Conservation (phyloP, 2,888 invertebrate genomes). For the Fissipunctia ypsillon region DNA sequence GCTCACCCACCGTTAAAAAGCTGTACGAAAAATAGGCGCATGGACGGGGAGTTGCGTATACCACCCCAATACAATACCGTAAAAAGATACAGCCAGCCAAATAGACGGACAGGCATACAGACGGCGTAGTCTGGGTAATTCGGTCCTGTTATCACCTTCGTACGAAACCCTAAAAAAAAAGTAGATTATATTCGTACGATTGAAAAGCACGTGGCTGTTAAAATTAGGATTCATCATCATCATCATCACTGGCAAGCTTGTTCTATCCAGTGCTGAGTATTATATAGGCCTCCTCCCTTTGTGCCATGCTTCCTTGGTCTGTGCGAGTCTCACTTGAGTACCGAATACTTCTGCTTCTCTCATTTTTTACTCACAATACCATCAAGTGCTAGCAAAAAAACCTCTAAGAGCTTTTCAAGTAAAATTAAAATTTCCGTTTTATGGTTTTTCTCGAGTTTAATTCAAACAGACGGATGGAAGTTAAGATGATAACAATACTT, state of each 20-base stretch:
- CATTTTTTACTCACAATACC: background rate
- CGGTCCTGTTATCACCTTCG: background rate
- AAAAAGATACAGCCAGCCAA: background rate
- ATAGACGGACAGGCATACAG: background rate
- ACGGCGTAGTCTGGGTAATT: background rate
- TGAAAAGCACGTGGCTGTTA: background rate
- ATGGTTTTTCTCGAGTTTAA: conserved; percentile 35
- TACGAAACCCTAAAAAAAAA: background rate
- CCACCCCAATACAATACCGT: background rate
- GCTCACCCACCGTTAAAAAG: too few species aligned
- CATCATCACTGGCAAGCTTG: background rate
- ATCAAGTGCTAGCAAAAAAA: conserved; percentile 18
- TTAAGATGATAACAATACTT: conserved; percentile 36
- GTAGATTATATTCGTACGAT: background rate
- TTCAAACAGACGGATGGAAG: conserved; percentile 23
- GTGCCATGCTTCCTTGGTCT: background rate
- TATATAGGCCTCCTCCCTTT: background rate
- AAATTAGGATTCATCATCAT: background rate
- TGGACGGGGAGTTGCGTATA: background rate
- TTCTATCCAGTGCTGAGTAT: background rate
- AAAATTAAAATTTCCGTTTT: conserved; percentile 33
- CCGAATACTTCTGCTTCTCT: background rate
- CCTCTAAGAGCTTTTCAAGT: background rate
- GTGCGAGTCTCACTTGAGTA: background rate
- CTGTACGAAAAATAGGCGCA: background rate